A percentile compares a stretch with the other conserved stretches of the same genome.
These are phyloP conservation scores for Pollachius pollachius DNA, from an alignment of 2,113 vertebrate genomes.

Conservation along the genomic window DNA sequence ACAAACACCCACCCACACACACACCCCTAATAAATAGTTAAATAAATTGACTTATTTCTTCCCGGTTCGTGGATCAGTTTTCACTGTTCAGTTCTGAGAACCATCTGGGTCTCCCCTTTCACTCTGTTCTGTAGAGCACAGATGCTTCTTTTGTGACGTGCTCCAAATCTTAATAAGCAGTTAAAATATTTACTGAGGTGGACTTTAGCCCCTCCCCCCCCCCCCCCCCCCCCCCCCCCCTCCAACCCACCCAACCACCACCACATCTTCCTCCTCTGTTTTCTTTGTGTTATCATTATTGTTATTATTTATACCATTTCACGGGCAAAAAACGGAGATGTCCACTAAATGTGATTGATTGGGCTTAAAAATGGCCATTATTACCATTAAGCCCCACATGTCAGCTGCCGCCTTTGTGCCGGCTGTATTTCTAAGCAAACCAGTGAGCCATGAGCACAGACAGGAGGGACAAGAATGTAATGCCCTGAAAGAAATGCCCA, in stretches of 20 bases:
- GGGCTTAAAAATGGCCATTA: constrained; percentile 99
- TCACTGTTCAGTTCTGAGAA: constrained; percentile 79
- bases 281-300: constrained; percentile 75
- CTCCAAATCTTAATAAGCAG: constrained; percentile 96
- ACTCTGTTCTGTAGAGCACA: constrained; percentile 82
- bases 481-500: constrained; percentile 83
- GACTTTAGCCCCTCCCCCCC: constrained; percentile 40
- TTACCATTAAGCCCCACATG: constrained; percentile 94
- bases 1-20: constrained; percentile 34
- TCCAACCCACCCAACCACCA: constrained; percentile 40
- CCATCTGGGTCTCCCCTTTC: constrained; percentile 89
- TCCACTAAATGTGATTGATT: constrained; percentile 99
- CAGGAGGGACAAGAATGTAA: constrained; percentile 93
- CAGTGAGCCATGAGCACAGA: constrained; percentile 97
- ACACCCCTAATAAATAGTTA: constrained; percentile 64
- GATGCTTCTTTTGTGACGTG: constrained; percentile 94
- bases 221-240: no score
- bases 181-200: constrained; percentile 99
- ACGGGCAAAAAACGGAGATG: constrained; percentile 96
- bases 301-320: constrained; percentile 99
- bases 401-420: constrained; percentile 94
- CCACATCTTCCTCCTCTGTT: constrained; percentile 73
- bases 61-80: constrained; percentile 69
- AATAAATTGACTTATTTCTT: constrained; percentile 68
- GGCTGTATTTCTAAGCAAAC: constrained; percentile 97